Evolutionary conservation across 2,888 invertebrate species (phyloP).

Genomic region (Philaethria dido): DNA sequence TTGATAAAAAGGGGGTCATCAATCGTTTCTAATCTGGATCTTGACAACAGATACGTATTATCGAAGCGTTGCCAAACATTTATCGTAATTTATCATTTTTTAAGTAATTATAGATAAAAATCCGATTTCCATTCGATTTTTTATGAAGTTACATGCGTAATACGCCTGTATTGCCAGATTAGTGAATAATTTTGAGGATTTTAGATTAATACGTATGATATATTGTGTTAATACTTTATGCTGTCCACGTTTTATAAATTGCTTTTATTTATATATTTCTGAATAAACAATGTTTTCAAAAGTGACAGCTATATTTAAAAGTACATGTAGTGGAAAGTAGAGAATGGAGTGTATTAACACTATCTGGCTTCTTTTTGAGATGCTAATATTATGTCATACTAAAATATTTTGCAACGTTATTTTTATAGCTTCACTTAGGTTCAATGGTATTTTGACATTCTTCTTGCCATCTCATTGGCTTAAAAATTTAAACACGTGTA

Average conservation of each 20-base stretch:
- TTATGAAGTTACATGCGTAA: constrained; percentile 51
- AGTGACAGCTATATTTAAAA: too few species aligned
- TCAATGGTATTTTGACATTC: too few species aligned
- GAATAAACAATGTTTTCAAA: too few species aligned
- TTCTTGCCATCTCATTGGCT: too few species aligned
- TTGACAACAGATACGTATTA: constrained; percentile 37
- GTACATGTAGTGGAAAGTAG: too few species aligned
- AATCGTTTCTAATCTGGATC: constrained; percentile 39
- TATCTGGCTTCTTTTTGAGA: too few species aligned
- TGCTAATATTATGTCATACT: too few species aligned
- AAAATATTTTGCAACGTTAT: too few species aligned
- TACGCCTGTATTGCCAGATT: constrained; percentile 54
- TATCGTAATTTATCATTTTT: constrained; percentile 30
- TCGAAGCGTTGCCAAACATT: constrained; percentile 33
- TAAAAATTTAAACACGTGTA: too few species aligned
- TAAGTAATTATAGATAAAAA: constrained; percentile 41
- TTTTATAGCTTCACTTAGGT: too few species aligned
- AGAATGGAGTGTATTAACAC: too few species aligned
- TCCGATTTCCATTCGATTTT: constrained; percentile 38
- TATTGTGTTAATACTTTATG: constrained; percentile 6
- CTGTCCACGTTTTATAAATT: neutral
- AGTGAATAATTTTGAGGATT: constrained; percentile 44
- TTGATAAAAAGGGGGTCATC: constrained; percentile 41
- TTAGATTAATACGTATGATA: constrained; percentile 44
- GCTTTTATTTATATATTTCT: neutral